Base-by-base conservation (phyloP, 2,797 vertebrate genomes). In the Anguilla pacifica region DNA sequence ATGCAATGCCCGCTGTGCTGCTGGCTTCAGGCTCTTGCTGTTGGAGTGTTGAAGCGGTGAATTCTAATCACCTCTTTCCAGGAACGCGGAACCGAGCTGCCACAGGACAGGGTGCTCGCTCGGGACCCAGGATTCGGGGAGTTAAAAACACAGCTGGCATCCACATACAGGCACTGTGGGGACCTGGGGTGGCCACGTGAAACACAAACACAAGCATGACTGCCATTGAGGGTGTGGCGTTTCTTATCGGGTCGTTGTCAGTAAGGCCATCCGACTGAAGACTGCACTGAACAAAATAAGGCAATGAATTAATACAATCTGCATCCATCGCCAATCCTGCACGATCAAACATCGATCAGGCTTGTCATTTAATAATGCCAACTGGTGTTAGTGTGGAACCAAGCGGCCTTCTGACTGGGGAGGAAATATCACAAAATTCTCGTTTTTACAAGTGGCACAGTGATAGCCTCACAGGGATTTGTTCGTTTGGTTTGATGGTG, bases 401-500 rank as follows among this genome's bases (percentile, higher is more conserved):
- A 9, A 85, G 70, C 39, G 10, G 64, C 51, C 70, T 59, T 39
- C 11, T 86, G 67, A 85, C 67, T 64, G 67, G 49, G 90, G 87
- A 89, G 86, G 77, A 83, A 64, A 89, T 86, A 83, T 89, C 74
- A 84, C 79, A 88, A 88, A 82, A 88, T 90, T n/a, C 90, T 90
- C 85, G 86, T 90, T 88, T 87, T 72, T 55, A 81, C 84, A 89
- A 79, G 59, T 77, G 85, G 90, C 88, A 79, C 86, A 89, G 43
- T 89, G 90, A 84, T 81, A 86, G 89, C 90, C 88, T 83, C 89
- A 85, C 57, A 86, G 87, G 90, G 88, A 89, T 90, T 88, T 87
- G 90, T 92, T 93, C 90, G 89, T 88, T 70, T 87, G 87, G 90
- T 84, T 88, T 90, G 85, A 92, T 89, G 89, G 89, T 77, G 92